Percentiles rank a stretch among this genome's conserved stretches.
Conservation (phyloP, 2,888 invertebrate genomes). For the Priocnemis perturbator region DNA sequence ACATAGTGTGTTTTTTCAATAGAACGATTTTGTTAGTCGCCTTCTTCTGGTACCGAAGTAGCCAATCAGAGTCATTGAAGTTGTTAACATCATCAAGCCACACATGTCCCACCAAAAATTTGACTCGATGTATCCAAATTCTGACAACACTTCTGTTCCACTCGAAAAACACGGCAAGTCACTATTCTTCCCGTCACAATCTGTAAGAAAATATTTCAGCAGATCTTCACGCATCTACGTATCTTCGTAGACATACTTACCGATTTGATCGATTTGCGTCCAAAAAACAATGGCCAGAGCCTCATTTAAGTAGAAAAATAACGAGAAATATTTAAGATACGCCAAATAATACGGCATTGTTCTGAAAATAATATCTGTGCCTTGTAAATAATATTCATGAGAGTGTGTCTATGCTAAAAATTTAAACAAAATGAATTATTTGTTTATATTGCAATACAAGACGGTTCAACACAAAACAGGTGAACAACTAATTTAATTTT, state of each 20-base stretch:
- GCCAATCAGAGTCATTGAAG: constrained; percentile 48
- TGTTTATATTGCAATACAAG: too few relatives aligned
- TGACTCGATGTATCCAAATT: constrained; percentile 52
- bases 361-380: constrained; percentile 58
- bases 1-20: too few relatives aligned
- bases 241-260: too few relatives aligned
- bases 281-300: constrained; percentile 78
- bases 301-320: constrained; percentile 78
- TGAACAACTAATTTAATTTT: too few relatives aligned
- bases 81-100: constrained; percentile 47
- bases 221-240: too few relatives aligned
- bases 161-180: constrained; percentile 50
- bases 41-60: constrained; percentile 53
- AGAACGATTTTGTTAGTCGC: constrained; percentile 23
- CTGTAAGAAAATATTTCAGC: too few relatives aligned
- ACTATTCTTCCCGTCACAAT: constrained; percentile 39
- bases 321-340: constrained; percentile 76
- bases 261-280: constrained; percentile 76
- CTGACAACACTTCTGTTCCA: constrained; percentile 54
- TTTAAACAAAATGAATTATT: too few relatives aligned
- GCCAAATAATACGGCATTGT: constrained; percentile 75
- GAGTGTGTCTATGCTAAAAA: too few relatives aligned
- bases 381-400: too few relatives aligned
- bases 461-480: too few relatives aligned
- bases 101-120: constrained; percentile 49